phyloP scores from a whole-genome alignment of 2,888 invertebrate species.

The Lymantria monacha region DNA sequence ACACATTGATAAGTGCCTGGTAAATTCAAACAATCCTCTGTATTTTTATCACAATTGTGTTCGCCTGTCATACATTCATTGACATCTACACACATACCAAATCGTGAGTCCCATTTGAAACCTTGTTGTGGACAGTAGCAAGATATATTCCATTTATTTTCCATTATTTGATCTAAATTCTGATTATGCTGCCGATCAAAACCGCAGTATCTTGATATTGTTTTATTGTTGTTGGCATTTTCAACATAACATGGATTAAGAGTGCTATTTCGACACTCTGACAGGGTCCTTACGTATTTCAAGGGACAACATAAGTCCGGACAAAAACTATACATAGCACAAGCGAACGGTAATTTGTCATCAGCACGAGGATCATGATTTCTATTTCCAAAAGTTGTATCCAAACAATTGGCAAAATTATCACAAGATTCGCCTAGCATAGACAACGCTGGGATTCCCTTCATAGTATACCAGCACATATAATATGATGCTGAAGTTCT shows the following conservation, averaged over 20 bases:
- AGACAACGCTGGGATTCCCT: constrained; percentile 69
- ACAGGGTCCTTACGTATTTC: constrained; percentile 60
- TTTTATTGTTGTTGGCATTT: constrained; percentile 33
- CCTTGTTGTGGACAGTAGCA: constrained; percentile 79
- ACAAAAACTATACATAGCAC: constrained; percentile 85
- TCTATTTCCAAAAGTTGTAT: constrained; percentile 54
- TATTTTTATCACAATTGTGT: constrained; percentile 60
- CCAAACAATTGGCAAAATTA: constrained; percentile 83
- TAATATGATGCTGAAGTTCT: constrained; percentile 84
- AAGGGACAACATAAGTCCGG: constrained; percentile 84
- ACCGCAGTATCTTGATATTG: constrained; percentile 36
- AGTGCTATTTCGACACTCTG: constrained; percentile 63
- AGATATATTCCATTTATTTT: constrained; percentile 83
- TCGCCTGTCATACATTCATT: constrained; percentile 78
- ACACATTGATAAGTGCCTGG: constrained; percentile 73
- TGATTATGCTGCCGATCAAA: constrained; percentile 61
- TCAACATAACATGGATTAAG: constrained; percentile 78
- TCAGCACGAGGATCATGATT: constrained; percentile 82
- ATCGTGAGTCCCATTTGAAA: constrained; percentile 81
- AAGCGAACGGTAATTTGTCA: constrained; percentile 78
- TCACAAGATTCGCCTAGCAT: constrained; percentile 83
- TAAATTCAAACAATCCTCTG: constrained; percentile 82
- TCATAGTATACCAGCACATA: constrained; percentile 86
- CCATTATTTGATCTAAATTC: constrained; percentile 69
- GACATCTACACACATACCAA: constrained; percentile 84